Evolutionary conservation across 2,888 invertebrate genomes (phyloP), one percentile per base, ranked within the genome.

Genomic region (Ichneumon xanthorius): DNA sequence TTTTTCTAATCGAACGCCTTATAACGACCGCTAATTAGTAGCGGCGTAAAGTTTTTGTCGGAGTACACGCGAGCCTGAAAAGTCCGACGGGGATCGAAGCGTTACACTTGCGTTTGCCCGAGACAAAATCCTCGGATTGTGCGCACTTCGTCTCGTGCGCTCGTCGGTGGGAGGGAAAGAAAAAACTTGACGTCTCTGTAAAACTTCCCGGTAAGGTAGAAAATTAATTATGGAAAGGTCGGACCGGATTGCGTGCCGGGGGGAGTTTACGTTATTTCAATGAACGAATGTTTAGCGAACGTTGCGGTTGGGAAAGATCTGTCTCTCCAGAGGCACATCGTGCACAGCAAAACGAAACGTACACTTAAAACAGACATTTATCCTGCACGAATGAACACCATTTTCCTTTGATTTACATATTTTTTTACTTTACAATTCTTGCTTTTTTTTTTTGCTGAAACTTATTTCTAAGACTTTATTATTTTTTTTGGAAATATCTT

Each of bases 1-100:
- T 72, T 80, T 80, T 80, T 80, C 65, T 65, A 80, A 72, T 80
- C 72, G 53, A 80, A 65, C 63, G 61, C 63, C 50, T 79, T 58
- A 26, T 71, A 79, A 79, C 71, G 48, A 71, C 61, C 63, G 33
- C 71, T 71, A 79, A 79, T 79, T 79, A 79, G 79, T 50, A 61
- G 55, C 45, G 50, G 70, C 30, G 55, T 55, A 40, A 37, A 4
- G 9, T 72, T 72, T 71, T 68, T 45, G 40, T 45, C 5, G 19
- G 2, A 16, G 30, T 30, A 16, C 19, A 37, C 19, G 7, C 45
- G 72, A 37, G 58, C 22, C 19, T 22, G 53, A 71, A 40, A 14
- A 14, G 1, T 26, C 58, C 33, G 22, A 19, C 53, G 58, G 4
- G 33, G 40, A 73, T 58, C 72, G 40, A 33, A 16, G 14, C 58